Conservation (phyloP, 2,113 vertebrate genomes). For the Periophthalmus modestus region DNA sequence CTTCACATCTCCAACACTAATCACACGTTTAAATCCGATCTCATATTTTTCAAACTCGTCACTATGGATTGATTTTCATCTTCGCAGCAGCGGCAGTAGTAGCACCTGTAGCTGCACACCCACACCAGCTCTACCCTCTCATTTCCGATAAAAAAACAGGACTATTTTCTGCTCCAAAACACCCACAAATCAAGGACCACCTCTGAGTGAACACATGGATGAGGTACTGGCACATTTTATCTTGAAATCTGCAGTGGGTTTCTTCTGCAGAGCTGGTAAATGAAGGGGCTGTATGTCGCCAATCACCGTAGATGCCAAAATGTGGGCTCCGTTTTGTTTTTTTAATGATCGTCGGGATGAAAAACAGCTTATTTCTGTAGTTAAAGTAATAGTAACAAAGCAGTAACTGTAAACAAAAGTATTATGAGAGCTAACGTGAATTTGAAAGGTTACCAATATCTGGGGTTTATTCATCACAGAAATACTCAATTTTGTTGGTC, state of each 20-base stretch:
- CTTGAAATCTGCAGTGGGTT: neutral
- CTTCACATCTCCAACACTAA: neutral
- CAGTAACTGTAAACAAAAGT: too few relatives aligned
- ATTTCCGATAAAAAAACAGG: neutral
- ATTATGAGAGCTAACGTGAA: too few relatives aligned
- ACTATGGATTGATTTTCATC: slow-evolving; percentile 24
- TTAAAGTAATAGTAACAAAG: too few relatives aligned
- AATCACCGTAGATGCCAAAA: too few relatives aligned
- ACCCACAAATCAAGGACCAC: slow-evolving; percentile 20
- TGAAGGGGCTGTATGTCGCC: neutral
- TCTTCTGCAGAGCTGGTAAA: neutral
- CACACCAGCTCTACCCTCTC: slow-evolving; percentile 3
- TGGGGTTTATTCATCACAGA: too few relatives aligned
- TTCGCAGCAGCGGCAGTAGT: neutral
- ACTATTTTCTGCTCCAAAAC: slow-evolving; percentile 29
- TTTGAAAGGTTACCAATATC: too few relatives aligned
- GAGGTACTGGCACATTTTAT: slow-evolving; percentile 1
- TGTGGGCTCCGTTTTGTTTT: too few relatives aligned
- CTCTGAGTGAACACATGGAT: neutral
- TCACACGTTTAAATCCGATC: slow-evolving; percentile 1
- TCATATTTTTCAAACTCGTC: slow-evolving; percentile 15
- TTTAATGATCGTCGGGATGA: too few relatives aligned
- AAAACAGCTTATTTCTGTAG: too few relatives aligned
- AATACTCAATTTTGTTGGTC: too few relatives aligned
- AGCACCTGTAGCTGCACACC: slow-evolving; percentile 23